Base-by-base conservation (phyloP, 2,888 invertebrate genomes). In the Cybosia mesomella region DNA sequence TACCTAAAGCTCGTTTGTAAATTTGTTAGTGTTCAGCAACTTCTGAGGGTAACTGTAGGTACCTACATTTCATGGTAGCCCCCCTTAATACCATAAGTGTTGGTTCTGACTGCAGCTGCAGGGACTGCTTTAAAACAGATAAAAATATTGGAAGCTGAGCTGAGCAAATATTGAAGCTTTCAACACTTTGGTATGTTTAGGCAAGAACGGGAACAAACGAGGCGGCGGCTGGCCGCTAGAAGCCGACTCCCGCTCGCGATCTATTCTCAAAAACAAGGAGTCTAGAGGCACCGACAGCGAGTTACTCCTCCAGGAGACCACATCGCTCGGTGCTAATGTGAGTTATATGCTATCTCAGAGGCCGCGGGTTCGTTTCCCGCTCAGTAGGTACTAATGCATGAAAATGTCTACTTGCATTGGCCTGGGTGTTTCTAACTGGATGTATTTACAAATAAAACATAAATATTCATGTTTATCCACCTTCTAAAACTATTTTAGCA, bases 241-340 rank as follows among this genome's bases (percentile, higher is more conserved):
- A 76, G 85, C 92, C 72, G 95, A 95, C 82, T 91, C 93, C 43
- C 91, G 95, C 54, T 91, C 95, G 43, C 93, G 95, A 53, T 95
- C 95, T 70, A 95, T 95, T 72, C 92, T 95, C 76, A 95, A 95
- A 87, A 95, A 95, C 84, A 95, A 95, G 85, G 95, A 95, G 87
- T 89, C 91, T 62, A 91, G 94, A 70, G 95, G 95, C 73, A 95
- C 95, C n/a, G 95, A 95, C 87, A 95, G 95, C 85, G 95, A 95
- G 84, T 87, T 94, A 78, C 91, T 95, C 74, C 89, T 95, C 65
- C 95, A 95, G 81, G 95, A 95, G 74, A 91, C 93, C 60, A 89
- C 92, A 74, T 95, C 95, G 75, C 91, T 94, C 64, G 95, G 95
- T 82, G 92, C 94, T 73, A 95, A 95, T 76, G 95, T 95, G 82